A percentile compares a stretch with the other conserved stretches of the same genome.
phyloP scores from a whole-genome alignment of 2,797 vertebrate species.

The Linurgus olivaceus region DNA sequence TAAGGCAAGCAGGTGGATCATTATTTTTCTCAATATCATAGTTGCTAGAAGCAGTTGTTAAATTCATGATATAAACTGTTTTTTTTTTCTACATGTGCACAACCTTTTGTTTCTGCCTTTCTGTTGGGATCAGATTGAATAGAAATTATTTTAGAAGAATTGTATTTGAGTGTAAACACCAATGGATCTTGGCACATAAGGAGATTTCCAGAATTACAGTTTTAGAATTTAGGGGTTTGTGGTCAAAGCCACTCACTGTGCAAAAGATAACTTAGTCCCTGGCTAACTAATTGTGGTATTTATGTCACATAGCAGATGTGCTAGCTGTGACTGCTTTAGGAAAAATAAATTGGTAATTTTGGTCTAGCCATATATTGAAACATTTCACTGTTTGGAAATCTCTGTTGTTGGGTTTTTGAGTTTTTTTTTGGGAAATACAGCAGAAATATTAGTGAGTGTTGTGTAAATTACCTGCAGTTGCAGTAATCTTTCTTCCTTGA shows the following conservation, averaged over 20 bases:
- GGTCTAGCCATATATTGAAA: neutral
- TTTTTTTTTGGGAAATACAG: rapidly evolving
- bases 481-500: neutral
- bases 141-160: neutral
- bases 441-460: neutral
- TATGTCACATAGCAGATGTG: neutral
- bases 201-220: neutral
- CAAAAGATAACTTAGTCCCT: neutral
- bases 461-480: neutral
- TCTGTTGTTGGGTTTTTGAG: neutral
- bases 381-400: neutral
- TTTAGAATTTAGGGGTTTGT: neutral
- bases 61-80: neutral
- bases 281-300: neutral
- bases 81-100: neutral
- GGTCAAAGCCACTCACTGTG: neutral
- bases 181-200: neutral
- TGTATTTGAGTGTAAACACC: neutral
- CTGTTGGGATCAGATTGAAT: neutral
- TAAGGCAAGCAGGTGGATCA: neutral
- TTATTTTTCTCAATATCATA: neutral
- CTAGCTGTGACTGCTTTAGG: neutral
- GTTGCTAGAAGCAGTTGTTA: neutral
- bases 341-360: neutral
- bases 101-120: neutral